Conservation (phyloP, 2,797 vertebrate genomes). For the Fistularia commersonii region DNA sequence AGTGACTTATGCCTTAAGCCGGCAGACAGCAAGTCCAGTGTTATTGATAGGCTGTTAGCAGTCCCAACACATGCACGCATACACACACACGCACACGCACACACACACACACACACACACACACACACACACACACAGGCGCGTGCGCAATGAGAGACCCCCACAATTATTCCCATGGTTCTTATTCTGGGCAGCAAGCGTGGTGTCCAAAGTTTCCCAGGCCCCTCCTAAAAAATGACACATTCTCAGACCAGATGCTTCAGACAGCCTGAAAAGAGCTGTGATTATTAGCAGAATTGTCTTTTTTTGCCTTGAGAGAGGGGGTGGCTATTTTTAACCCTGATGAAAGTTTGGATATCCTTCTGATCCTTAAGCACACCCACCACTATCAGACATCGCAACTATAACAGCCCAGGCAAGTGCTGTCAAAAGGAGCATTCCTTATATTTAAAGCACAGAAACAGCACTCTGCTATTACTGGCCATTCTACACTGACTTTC, state of each 20-base stretch:
- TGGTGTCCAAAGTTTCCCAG: conserved; percentile 75
- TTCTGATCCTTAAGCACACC: conserved; percentile 50
- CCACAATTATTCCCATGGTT: conserved; percentile 74
- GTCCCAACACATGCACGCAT: conserved; percentile 41
- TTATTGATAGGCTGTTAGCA: conserved; percentile 52
- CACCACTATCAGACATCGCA: conserved; percentile 45
- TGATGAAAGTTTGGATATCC: conserved; percentile 66
- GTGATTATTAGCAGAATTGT: conserved; percentile 76
- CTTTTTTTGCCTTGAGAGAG: conserved; percentile 55
- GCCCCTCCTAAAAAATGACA: conserved; percentile 77
- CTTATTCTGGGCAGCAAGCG: conserved; percentile 72
- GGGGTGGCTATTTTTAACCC: conserved; percentile 71
- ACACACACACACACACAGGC: background rate
- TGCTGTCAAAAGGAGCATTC: background rate
- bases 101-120: conserved; percentile 3
- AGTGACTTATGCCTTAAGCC: conserved; percentile 62
- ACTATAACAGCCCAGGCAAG: conserved; percentile 37
- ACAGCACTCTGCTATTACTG: conserved; percentile 41
- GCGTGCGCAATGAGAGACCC: conserved; percentile 46
- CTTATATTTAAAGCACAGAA: conserved; percentile 28
- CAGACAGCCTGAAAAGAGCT: conserved; percentile 66
- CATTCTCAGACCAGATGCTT: conserved; percentile 73
- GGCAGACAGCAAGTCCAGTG: conserved; percentile 36
- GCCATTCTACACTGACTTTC: conserved; percentile 59
- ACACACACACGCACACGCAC: background rate